phyloP scores from a whole-genome alignment of 2,113 vertebrate species.

The Plotosus lineatus region DNA sequence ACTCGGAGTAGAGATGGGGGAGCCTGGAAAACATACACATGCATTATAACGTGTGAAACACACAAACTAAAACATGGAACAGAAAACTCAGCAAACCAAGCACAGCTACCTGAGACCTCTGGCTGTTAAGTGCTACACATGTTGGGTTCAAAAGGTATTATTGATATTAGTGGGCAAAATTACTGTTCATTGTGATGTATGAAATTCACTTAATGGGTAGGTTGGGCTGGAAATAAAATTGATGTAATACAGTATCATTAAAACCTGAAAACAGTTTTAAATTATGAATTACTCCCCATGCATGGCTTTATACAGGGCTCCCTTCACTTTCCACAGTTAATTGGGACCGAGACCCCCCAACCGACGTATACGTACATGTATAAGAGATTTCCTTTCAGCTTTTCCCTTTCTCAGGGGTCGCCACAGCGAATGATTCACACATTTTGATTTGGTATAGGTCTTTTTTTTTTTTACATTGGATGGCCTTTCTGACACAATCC shows the following conservation, averaged over 20 bases:
- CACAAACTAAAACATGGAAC: not conserved
- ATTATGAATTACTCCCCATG: not conserved
- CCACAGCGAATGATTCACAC: too few species aligned
- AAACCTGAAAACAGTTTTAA: not conserved
- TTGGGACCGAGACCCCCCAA: too few species aligned
- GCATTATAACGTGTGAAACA: not conserved
- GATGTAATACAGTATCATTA: not conserved
- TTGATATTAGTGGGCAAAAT: not conserved
- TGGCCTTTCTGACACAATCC: too few species aligned
- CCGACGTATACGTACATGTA: too few species aligned
- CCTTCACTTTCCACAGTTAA: too few species aligned
- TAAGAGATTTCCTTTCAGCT: too few species aligned
- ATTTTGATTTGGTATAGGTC: too few species aligned
- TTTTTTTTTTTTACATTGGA: too few species aligned
- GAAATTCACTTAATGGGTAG: not conserved
- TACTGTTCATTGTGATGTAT: not conserved
- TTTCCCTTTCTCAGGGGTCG: too few species aligned
- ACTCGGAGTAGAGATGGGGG: slow-evolving; percentile 94
- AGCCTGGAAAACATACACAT: slow-evolving; percentile 72
- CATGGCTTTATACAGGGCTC: not conserved
- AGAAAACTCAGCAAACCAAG: not conserved
- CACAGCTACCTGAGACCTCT: not conserved
- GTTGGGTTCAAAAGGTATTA: not conserved
- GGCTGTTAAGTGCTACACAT: not conserved
- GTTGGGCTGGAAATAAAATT: not conserved